phyloP scores from a whole-genome alignment of 2,888 invertebrate species.

The Agonum fuliginosum region DNA sequence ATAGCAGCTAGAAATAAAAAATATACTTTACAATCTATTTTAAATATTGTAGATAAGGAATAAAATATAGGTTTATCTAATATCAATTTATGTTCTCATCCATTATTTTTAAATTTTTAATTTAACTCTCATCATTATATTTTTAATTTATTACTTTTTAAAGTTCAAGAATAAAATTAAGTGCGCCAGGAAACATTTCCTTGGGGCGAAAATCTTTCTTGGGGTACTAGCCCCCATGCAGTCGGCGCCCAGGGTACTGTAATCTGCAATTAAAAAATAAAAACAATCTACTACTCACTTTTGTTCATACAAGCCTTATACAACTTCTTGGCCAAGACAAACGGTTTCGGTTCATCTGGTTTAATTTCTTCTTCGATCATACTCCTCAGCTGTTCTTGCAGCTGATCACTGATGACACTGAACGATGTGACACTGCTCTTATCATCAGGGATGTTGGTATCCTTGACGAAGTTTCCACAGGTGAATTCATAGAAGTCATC shows the following conservation, averaged over 20 bases:
- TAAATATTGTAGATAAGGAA: too few relatives aligned
- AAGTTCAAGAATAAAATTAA: too few relatives aligned
- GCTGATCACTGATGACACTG: constrained; percentile 83
- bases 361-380: constrained; percentile 81
- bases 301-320: constrained; percentile 93
- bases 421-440: constrained; percentile 87
- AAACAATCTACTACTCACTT: too few relatives aligned
- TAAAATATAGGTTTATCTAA: background rate
- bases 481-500: constrained; percentile 89
- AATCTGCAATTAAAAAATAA: too few relatives aligned
- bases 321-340: constrained; percentile 85
- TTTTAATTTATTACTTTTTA: too few relatives aligned
- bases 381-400: constrained; percentile 83
- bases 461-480: constrained; percentile 84
- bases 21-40: constrained; percentile 5
- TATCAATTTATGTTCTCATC: too few relatives aligned
- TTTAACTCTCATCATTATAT: background rate
- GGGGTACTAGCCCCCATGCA: too few relatives aligned
- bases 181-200: too few relatives aligned
- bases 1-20: constrained; percentile 79
- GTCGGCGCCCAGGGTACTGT: too few relatives aligned
- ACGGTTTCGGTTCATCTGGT: constrained; percentile 80
- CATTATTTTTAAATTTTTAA: constrained; percentile 34
- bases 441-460: constrained; percentile 86
- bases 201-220: too few relatives aligned